Base-by-base conservation (phyloP, 2,888 invertebrate species). In the Drosophila prostipennis region DNA sequence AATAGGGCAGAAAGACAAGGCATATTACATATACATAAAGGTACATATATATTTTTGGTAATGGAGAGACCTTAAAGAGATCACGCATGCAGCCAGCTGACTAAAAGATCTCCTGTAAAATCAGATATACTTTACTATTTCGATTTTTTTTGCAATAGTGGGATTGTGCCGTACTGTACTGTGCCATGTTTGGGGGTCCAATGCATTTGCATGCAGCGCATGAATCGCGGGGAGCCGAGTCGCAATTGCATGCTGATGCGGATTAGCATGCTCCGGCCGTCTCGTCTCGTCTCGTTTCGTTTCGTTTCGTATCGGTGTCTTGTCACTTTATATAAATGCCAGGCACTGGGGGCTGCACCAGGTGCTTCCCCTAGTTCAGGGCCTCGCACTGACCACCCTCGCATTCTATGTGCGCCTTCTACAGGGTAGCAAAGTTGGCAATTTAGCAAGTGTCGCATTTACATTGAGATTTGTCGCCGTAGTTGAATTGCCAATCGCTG, bases 401-500 rank as follows among this genome's bases (percentile, higher is more conserved):
- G 32, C 26, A 14, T 29, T 26, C 45, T 26, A 0, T n/a, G 6
- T 23, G 43, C 2, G 42, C 26, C 4, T 6, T 26, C 37, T 32
- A 48, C 16, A 45, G 49, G 19, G 51, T 56, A 51, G 56, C 34
- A 19, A 34, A 6, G 34, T 6, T 11, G 19, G 19, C 42, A 19
- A 10, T 16, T 11, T 40, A 11, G 70, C 68, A 57, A 53, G 80
- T 79, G 80, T 67, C 70, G 65, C 79, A 80, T 74, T 82, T 72
- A 65, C 82, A 86, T 86, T 83, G 61, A 73, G 71, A 80, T 83
- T 78, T 74, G 76, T 81, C 71, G 72, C 26, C 74, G 73, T 70
- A 81, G 80, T 81, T 81, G 76, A 80, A 83, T 83, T 86, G 80
- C 71, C 78, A 81, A 81, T 83, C 63, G 71, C 26, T 87, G 81